Conservation (phyloP, 1,140 invertebrate genomes). For the Drosophila ogumai region DNA sequence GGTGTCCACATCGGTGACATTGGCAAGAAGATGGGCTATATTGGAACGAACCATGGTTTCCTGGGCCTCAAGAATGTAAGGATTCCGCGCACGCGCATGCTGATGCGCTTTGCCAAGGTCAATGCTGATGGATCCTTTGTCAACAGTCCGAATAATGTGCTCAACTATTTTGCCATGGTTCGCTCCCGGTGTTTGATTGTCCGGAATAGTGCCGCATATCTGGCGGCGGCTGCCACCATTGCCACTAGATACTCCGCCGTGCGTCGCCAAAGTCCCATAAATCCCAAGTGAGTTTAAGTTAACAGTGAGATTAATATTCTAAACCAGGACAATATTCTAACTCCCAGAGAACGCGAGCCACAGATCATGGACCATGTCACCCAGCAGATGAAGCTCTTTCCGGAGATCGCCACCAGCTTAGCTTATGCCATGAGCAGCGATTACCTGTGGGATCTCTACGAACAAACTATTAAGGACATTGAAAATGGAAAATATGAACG, state of each 20-base stretch:
- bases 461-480: constrained; percentile 90
- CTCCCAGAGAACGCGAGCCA: constrained; percentile 88
- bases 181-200: constrained; percentile 93
- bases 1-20: constrained; percentile 97
- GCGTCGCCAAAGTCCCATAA: constrained; percentile 93
- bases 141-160: constrained; percentile 90
- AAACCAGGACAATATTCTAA: too few species aligned
- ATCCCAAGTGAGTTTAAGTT: constrained; percentile 88
- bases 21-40: constrained; percentile 96
- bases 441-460: constrained; percentile 92
- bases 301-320: not conserved
- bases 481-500: constrained; percentile 91
- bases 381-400: constrained; percentile 96
- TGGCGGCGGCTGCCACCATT: constrained; percentile 93
- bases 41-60: constrained; percentile 95
- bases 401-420: constrained; percentile 91
- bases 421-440: constrained; percentile 90
- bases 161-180: constrained; percentile 97
- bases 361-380: constrained; percentile 97
- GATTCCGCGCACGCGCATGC: constrained; percentile 95
- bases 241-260: constrained; percentile 95
- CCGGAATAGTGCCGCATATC: constrained; percentile 88
- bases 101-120: constrained; percentile 97
- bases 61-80: constrained; percentile 93
- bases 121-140: constrained; percentile 95